Conservation (phyloP, 1,140 invertebrate genomes). For the Aphelinus atriplicis region DNA sequence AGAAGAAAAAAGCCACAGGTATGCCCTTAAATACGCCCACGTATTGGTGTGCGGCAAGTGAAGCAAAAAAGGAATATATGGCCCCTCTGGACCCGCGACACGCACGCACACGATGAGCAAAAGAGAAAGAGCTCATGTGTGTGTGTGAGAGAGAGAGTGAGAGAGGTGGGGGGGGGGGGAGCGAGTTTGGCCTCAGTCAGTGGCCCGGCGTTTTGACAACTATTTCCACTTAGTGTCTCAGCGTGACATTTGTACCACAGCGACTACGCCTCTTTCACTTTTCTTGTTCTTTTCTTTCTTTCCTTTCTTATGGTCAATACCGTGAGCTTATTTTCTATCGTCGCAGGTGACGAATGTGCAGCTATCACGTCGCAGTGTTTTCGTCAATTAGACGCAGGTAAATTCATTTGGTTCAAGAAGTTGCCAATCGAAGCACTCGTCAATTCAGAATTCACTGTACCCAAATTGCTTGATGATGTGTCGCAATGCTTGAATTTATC, state of each 20-base stretch:
- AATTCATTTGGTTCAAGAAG: no score
- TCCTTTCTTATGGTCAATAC: background rate
- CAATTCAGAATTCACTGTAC: no score
- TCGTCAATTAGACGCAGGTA: no score
- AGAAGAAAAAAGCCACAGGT: slow-evolving; percentile 40
- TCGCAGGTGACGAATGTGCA: no score
- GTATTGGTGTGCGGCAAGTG: slow-evolving; percentile 40
- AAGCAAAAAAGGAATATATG: slow-evolving; percentile 53
- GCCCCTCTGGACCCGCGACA: slow-evolving; percentile 46
- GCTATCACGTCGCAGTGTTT: no score
- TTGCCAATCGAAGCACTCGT: no score
- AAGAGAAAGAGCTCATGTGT: background rate
- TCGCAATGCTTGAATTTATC: no score
- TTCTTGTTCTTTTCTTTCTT: slow-evolving; percentile 32
- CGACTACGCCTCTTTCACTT: slow-evolving; percentile 31
- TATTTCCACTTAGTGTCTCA: slow-evolving; percentile 66
- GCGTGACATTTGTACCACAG: slow-evolving; percentile 54
- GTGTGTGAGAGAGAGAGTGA: background rate
- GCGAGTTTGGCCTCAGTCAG: slow-evolving; percentile 35
- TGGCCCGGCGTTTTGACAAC: slow-evolving; percentile 62
- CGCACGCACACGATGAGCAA: slow-evolving; percentile 38
- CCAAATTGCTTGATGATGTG: no score
- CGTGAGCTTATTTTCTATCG: no score
- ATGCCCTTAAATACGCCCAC: slow-evolving; percentile 51
- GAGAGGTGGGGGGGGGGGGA: background rate